Conservation (phyloP, 2,797 vertebrate species). For the Psittacula echo region DNA sequence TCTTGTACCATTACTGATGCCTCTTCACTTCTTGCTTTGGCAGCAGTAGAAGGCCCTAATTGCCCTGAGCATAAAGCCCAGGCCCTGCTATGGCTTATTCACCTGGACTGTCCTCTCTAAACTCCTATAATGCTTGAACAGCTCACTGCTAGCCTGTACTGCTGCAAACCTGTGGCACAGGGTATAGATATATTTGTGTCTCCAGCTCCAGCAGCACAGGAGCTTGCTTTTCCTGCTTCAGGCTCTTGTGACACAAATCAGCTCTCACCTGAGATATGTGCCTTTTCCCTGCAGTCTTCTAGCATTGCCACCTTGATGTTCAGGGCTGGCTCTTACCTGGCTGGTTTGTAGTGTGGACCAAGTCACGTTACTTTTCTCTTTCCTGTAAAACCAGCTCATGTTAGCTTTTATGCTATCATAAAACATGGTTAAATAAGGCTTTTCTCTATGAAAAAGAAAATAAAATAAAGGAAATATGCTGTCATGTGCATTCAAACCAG, state of each 20-base stretch:
- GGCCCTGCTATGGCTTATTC: neutral
- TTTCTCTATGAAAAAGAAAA: neutral
- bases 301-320: neutral
- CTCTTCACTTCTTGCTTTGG: neutral
- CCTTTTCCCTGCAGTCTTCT: neutral
- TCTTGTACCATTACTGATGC: neutral
- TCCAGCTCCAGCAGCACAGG: neutral
- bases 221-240: neutral
- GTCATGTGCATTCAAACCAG: neutral
- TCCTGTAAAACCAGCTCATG: neutral
- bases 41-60: fast-evolving
- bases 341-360: neutral
- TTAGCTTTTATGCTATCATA: neutral
- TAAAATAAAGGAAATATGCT: neutral
- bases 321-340: neutral
- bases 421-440: neutral
- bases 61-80: neutral
- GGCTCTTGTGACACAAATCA: neutral
- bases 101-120: neutral
- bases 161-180: fast-evolving
- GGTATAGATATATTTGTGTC: fast-evolving
- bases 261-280: neutral
- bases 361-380: neutral
- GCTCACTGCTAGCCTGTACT: neutral
- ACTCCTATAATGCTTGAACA: fast-evolving